phyloP scores from a whole-genome alignment of 2,888 invertebrate species.

The Hartigia nigra region DNA sequence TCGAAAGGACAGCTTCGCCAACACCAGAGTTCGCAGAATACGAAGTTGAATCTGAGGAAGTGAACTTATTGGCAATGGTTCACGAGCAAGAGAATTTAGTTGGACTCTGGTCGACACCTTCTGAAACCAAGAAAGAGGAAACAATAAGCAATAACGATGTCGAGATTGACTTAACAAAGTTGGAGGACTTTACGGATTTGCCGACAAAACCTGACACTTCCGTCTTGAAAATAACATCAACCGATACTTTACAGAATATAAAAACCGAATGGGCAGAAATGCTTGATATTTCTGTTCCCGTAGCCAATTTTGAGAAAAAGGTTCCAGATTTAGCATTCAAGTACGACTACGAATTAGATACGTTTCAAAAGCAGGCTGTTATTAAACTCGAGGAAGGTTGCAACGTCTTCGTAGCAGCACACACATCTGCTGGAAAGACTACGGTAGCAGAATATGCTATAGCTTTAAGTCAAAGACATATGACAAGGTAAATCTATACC shows the following conservation, averaged over 20 bases:
- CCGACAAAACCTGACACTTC: slow-evolving; percentile 66
- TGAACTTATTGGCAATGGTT: slow-evolving; percentile 73
- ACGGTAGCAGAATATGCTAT: slow-evolving; percentile 99
- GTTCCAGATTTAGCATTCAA: slow-evolving; percentile 87
- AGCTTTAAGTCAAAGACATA: slow-evolving; percentile 91
- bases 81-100: slow-evolving; percentile 72
- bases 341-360: slow-evolving; percentile 93
- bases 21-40: slow-evolving; percentile 38
- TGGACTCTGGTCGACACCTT: slow-evolving; percentile 59
- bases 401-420: slow-evolving; percentile 98
- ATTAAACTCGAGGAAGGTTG: slow-evolving; percentile 92
- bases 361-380: slow-evolving; percentile 97
- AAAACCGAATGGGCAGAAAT: slow-evolving; percentile 89
- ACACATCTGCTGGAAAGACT: slow-evolving; percentile 99
- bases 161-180: slow-evolving; percentile 20
- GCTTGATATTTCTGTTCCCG: slow-evolving; percentile 84
- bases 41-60: slow-evolving; percentile 55
- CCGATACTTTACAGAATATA: slow-evolving; percentile 45
- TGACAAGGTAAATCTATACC: slow-evolving; percentile 75
- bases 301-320: slow-evolving; percentile 82
- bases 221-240: slow-evolving; percentile 76
- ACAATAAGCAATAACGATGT: not conserved
- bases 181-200: slow-evolving; percentile 59
- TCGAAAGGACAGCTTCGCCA: slow-evolving; percentile 36
- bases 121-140: slow-evolving; percentile 3